These are phyloP conservation scores for Alexandromys fortis DNA, from an alignment of 2,113 vertebrate genomes.

Conservation along the genomic window DNA sequence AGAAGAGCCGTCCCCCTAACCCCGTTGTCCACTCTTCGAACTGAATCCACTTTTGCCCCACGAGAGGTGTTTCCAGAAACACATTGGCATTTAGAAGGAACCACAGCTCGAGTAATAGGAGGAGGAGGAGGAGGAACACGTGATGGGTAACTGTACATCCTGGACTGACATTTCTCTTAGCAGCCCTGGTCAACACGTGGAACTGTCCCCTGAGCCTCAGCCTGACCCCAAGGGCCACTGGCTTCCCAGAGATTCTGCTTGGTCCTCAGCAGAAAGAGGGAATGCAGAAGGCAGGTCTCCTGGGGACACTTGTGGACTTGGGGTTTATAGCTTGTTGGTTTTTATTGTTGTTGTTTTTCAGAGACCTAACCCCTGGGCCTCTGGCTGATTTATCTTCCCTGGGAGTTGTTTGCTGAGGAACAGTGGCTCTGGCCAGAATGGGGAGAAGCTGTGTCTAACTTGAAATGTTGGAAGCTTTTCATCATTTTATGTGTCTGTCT, in stretches of 20 bases:
- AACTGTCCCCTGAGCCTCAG: neutral
- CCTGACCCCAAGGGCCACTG: neutral
- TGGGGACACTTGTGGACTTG: neutral
- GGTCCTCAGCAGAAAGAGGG: neutral
- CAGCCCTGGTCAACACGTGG: neutral
- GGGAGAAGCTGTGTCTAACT: neutral
- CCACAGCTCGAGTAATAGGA: too few relatives aligned
- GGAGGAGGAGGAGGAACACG: too few relatives aligned
- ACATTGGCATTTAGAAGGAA: too few relatives aligned
- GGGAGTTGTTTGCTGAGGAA: neutral
- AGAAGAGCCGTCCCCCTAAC: too few relatives aligned
- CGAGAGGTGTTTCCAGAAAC: too few relatives aligned
- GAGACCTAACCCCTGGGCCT: constrained; percentile 26
- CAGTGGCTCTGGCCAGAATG: neutral
- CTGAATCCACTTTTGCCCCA: too few relatives aligned
- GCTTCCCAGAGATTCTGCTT: neutral
- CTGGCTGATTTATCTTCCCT: constrained; percentile 20
- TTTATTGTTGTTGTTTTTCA: constrained; percentile 13
- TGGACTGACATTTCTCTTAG: neutral
- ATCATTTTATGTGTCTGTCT: neutral
- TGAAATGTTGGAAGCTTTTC: neutral
- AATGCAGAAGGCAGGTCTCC: neutral
- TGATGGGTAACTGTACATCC: too few relatives aligned
- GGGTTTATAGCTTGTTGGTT: neutral
- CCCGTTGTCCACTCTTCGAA: too few relatives aligned